Conservation (phyloP, 2,113 vertebrate genomes). For the Lampris incognitus region DNA sequence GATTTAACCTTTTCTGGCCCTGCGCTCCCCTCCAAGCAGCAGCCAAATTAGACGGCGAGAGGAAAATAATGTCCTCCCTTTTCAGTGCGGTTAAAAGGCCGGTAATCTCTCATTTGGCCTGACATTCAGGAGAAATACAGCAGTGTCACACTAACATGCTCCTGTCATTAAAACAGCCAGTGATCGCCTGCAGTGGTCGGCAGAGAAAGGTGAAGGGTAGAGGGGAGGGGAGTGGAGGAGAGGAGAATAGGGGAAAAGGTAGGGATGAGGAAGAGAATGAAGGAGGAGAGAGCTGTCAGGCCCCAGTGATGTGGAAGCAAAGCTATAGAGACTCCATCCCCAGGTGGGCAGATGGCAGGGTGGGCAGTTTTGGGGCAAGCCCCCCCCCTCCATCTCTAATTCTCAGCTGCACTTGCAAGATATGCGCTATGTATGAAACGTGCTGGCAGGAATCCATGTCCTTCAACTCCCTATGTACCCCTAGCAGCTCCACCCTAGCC, state of each 20-base stretch:
- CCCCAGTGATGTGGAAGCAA: constrained; percentile 55
- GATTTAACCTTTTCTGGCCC: constrained; percentile 60
- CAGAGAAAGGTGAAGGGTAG: neutral
- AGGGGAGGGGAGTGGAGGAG: neutral
- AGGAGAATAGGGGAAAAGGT: constrained; percentile 23
- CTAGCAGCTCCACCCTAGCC: constrained; percentile 73
- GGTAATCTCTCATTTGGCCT: constrained; percentile 81
- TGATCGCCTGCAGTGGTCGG: constrained; percentile 30
- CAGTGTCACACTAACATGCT: constrained; percentile 74
- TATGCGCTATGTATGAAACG: constrained; percentile 79
- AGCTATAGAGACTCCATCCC: constrained; percentile 59
- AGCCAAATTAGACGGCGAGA: constrained; percentile 82
- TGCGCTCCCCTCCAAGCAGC: constrained; percentile 73
- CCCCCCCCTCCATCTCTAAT: constrained; percentile 59
- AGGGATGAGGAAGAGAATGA: constrained; percentile 54
- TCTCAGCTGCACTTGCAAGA: constrained; percentile 73
- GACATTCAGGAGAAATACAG: constrained; percentile 76
- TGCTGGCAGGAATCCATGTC: constrained; percentile 81
- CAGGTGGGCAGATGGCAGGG: constrained; percentile 78
- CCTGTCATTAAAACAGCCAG: constrained; percentile 81
- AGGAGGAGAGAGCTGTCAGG: constrained; percentile 63
- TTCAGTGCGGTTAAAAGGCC: constrained; percentile 73
- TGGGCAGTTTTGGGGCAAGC: constrained; percentile 59
- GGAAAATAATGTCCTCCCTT: constrained; percentile 72
- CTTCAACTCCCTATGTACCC: constrained; percentile 77